Evolutionary conservation across 2,797 vertebrate genomes (phyloP).

Genomic region (Tinamus major): DNA sequence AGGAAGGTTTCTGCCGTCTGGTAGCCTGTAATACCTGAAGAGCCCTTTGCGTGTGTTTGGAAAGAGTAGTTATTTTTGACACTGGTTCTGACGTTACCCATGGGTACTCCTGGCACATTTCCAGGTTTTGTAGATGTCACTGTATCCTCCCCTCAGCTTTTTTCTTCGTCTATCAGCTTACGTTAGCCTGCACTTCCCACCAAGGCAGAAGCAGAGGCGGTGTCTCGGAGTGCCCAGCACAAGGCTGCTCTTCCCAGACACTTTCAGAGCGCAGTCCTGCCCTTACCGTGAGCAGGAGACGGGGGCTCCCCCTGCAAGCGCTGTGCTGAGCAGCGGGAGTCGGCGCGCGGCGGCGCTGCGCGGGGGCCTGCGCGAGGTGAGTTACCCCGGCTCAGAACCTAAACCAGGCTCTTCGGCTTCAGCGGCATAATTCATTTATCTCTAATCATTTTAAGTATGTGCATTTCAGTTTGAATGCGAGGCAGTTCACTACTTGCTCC

Average conservation of each 20-base stretch:
- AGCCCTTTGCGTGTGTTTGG: not conserved
- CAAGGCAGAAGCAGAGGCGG: not conserved
- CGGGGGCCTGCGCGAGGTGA: not conserved
- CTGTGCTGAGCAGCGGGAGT: fast-evolving
- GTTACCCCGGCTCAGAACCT: not conserved
- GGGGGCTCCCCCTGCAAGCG: fast-evolving
- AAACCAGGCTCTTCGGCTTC: not conserved
- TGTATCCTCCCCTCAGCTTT: not conserved
- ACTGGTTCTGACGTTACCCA: not conserved
- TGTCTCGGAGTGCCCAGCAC: fast-evolving
- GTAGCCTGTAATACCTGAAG: not conserved
- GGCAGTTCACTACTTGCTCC: not conserved
- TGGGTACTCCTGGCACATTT: not conserved
- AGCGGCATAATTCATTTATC: fast-evolving
- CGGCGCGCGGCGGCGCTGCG: not conserved
- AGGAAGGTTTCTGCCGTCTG: not conserved
- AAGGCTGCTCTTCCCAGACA: not conserved
- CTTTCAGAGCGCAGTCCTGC: not conserved
- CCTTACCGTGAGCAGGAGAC: fast-evolving
- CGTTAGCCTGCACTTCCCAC: not conserved
- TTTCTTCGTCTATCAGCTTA: not conserved
- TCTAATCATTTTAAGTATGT: not conserved
- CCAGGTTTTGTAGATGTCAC: not conserved
- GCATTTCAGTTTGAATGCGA: not conserved
- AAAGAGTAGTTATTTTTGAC: not conserved